phyloP scores from a whole-genome alignment of 2,113 vertebrate genomes.

The Ranitomeya imitator region DNA sequence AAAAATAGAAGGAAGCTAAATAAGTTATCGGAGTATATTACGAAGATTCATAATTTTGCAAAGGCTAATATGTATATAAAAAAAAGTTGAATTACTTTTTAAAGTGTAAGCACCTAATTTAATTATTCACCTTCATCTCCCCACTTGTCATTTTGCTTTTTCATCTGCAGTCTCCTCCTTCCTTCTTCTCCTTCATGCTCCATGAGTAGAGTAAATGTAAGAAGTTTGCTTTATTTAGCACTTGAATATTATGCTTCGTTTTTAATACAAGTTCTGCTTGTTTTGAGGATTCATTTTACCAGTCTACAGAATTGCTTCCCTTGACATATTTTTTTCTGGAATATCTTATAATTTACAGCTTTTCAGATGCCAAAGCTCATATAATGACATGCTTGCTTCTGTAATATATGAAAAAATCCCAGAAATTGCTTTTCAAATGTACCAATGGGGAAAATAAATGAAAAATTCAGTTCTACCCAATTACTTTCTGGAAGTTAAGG shows the following conservation, averaged over 20 bases:
- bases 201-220: background rate
- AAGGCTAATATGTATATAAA: no score
- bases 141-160: background rate
- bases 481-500: background rate
- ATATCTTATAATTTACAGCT: constrained; percentile 47
- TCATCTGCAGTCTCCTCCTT: background rate
- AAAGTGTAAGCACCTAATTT: background rate
- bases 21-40: no score
- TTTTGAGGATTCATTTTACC: constrained; percentile 27
- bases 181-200: background rate
- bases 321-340: constrained; percentile 34
- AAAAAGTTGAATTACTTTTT: background rate
- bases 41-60: no score
- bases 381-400: constrained; percentile 33
- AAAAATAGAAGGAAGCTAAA: no score
- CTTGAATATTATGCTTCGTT: background rate
- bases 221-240: constrained; percentile 34
- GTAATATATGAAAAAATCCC: constrained; percentile 21
- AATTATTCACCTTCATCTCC: background rate
- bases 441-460: constrained; percentile 46
- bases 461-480: constrained; percentile 15
- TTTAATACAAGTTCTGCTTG: background rate
- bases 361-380: constrained; percentile 2
- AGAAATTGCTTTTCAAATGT: constrained; percentile 27
- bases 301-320: background rate